Evolutionary conservation across 2,113 vertebrate species (phyloP).

Genomic region (Saccopteryx bilineata): DNA sequence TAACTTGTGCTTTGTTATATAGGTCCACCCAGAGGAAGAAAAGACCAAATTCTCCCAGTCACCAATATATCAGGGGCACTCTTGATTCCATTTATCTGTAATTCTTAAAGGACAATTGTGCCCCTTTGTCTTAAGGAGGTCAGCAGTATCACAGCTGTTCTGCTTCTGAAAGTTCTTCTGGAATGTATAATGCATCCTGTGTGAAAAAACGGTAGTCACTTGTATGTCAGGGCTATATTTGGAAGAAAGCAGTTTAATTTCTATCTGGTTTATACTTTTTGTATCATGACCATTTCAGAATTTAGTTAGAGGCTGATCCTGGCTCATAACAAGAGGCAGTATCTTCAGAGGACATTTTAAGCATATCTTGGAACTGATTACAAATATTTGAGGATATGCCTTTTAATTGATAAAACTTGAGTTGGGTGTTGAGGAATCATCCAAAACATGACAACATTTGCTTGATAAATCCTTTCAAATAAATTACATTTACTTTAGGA

Average conservation of each 20-base stretch:
- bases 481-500: slow-evolving; percentile 28
- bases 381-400: neutral
- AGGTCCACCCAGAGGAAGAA: slow-evolving; percentile 11
- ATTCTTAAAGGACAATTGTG: slow-evolving; percentile 40
- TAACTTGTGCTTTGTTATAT: slow-evolving; percentile 66
- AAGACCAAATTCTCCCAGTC: slow-evolving; percentile 47
- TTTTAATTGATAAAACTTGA: slow-evolving; percentile 61
- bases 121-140: slow-evolving; percentile 34
- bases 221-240: slow-evolving; percentile 29
- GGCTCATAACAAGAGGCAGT: neutral
- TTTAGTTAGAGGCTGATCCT: neutral
- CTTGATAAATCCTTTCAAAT: slow-evolving; percentile 51
- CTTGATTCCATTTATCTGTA: slow-evolving; percentile 32
- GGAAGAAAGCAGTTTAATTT: slow-evolving; percentile 36
- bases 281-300: slow-evolving; percentile 13
- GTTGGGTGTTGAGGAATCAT: slow-evolving; percentile 11
- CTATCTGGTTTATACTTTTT: neutral
- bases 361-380: neutral
- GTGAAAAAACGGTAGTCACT: slow-evolving; percentile 46
- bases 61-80: neutral
- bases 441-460: neutral
- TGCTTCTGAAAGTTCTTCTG: slow-evolving; percentile 54
- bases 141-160: slow-evolving; percentile 64
- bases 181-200: slow-evolving; percentile 1
- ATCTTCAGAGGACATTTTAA: neutral